Percentiles rank a stretch among this genome's conserved stretches.
These are phyloP conservation scores for Orthonychiurus folsomi DNA, from an alignment of 2,888 invertebrate genomes.

Conservation along the genomic window DNA sequence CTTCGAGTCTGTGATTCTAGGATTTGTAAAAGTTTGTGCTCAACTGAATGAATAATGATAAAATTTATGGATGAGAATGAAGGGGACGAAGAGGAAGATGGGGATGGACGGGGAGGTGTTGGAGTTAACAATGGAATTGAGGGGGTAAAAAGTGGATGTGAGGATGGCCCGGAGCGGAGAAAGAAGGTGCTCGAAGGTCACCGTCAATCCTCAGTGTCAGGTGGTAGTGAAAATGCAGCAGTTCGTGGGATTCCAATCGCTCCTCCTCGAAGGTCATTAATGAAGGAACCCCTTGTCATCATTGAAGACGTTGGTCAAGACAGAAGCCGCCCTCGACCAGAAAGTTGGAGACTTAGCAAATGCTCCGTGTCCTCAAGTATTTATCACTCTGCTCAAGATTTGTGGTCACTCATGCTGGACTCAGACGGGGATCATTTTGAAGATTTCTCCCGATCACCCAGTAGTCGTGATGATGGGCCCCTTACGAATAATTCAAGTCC, in stretches of 20 bases:
- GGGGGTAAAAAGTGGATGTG: not conserved
- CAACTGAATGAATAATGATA: not conserved
- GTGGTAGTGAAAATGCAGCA: not conserved
- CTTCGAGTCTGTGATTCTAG: too few relatives aligned
- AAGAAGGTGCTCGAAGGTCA: not conserved
- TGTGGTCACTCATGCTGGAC: conserved; percentile 32
- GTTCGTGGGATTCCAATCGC: not conserved
- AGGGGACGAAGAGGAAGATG: not conserved
- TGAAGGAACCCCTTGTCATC: too few relatives aligned
- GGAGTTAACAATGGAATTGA: too few relatives aligned
- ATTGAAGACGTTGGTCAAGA: not conserved
- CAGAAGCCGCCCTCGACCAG: not conserved
- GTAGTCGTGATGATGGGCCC: not conserved
- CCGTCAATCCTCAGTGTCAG: too few relatives aligned
- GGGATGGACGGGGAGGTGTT: conserved; percentile 2
- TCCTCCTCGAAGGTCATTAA: not conserved
- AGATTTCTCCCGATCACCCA: not conserved
- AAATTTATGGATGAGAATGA: conserved; percentile 6
- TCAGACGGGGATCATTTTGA: not conserved
- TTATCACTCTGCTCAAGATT: conserved; percentile 39
- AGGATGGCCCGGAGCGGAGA: not conserved
- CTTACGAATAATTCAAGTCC: conserved; percentile 16
- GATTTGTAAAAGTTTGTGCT: not conserved
- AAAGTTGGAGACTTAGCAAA: conserved; percentile 38
- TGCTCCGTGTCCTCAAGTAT: conserved; percentile 35